A percentile compares a stretch with the other conserved stretches of the same genome.
Evolutionary conservation across 2,113 vertebrate species (phyloP).

Genomic region (Nothoprocta pentlandii): DNA sequence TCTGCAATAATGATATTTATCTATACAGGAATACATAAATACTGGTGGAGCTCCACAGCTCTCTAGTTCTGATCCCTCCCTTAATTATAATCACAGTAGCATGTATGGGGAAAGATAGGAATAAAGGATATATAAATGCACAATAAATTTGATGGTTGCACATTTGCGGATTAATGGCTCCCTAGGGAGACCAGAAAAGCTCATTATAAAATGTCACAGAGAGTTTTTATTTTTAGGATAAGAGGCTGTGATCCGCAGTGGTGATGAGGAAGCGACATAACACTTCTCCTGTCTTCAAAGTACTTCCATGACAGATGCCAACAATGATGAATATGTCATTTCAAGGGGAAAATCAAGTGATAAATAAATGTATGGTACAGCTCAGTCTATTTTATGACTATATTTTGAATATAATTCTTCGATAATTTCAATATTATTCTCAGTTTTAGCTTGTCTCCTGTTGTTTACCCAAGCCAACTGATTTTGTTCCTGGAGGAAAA

Average conservation of each 20-base stretch:
- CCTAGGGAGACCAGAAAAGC: neutral
- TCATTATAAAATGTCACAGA: neutral
- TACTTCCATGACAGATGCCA: neutral
- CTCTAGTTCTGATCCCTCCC: neutral
- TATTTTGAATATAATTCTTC: neutral
- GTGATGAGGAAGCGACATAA: neutral
- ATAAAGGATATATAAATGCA: neutral
- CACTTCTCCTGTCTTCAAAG: neutral
- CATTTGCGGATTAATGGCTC: neutral
- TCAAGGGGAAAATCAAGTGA: neutral
- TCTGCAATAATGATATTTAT: neutral
- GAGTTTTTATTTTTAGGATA: neutral
- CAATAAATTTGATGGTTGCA: neutral
- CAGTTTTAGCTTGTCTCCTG: neutral
- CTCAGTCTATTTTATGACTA: neutral
- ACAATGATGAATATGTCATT: neutral
- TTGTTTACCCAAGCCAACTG: neutral
- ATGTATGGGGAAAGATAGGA: neutral
- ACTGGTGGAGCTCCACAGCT: neutral
- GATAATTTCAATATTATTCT: neutral
- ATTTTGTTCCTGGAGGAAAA: neutral
- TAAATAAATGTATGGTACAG: neutral
- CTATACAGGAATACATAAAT: neutral
- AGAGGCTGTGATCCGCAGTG: neutral
- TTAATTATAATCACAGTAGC: accelerated